Conservation (phyloP, 2,888 invertebrate species). For the Cantharis flavilabris region DNA sequence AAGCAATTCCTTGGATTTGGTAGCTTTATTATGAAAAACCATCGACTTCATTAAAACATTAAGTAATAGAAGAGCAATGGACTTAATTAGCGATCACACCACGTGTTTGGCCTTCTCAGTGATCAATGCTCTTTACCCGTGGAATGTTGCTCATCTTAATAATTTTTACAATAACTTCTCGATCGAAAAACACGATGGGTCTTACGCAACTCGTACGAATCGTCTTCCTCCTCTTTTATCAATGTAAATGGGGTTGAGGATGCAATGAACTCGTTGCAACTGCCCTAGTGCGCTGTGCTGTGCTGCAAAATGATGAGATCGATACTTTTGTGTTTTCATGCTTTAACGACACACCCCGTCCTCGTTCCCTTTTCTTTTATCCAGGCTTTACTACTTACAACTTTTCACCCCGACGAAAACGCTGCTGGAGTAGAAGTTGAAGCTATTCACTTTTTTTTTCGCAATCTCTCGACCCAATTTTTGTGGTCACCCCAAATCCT, state of each 20-base stretch:
- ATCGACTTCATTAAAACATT: conserved; percentile 21
- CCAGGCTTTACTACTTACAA: conserved; percentile 10
- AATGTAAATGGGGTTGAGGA: conserved; percentile 17
- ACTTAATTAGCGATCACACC: conserved; percentile 33
- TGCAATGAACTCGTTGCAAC: conserved; percentile 31
- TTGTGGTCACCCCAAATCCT: background rate
- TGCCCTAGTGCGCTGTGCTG: conserved; percentile 28
- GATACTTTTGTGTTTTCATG: conserved; percentile 16
- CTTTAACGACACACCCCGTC: conserved; percentile 28
- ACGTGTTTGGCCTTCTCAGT: conserved; percentile 33
- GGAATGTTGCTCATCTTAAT: conserved; percentile 29
- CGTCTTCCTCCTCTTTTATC: conserved; percentile 13
- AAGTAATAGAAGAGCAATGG: conserved; percentile 30
- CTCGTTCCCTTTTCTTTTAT: conserved; percentile 21
- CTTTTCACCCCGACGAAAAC: background rate
- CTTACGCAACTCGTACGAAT: background rate
- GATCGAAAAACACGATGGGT: background rate
- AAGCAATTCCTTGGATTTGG: background rate
- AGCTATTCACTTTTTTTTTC: background rate
- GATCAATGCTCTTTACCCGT: conserved; percentile 29
- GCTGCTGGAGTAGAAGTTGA: background rate
- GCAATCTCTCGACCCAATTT: background rate
- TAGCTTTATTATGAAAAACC: conserved; percentile 2
- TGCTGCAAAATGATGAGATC: conserved; percentile 29
- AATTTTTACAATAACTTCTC: conserved; percentile 15